phyloP scores from a whole-genome alignment of 92 coral and sea anemone species.

The Zoanthus solanderi region DNA sequence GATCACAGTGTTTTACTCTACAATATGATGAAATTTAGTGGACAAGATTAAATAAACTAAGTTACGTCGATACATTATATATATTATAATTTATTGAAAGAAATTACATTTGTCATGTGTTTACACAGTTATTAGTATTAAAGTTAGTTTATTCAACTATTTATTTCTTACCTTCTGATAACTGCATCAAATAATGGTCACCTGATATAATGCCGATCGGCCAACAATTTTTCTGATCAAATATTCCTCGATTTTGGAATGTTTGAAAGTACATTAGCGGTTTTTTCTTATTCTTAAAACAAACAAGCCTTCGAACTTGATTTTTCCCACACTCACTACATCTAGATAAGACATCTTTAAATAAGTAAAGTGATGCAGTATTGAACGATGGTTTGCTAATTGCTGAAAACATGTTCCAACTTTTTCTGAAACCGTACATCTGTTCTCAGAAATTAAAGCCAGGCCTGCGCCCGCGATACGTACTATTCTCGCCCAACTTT shows the following conservation, averaged over 20 bases:
- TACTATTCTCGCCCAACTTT: too few species aligned
- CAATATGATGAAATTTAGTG: too few species aligned
- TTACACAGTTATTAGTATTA: too few species aligned
- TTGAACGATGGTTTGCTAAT: neutral
- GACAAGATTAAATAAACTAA: too few species aligned
- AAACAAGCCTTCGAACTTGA: slow-evolving; percentile 13
- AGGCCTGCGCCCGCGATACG: neutral
- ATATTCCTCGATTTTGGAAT: neutral
- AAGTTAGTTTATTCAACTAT: neutral
- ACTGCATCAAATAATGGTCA: neutral
- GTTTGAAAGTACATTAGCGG: slow-evolving; percentile 1
- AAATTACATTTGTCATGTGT: too few species aligned
- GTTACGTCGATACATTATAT: too few species aligned
- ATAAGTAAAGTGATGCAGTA: neutral
- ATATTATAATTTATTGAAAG: too few species aligned
- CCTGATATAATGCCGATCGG: neutral
- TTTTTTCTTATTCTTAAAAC: neutral
- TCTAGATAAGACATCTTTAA: neutral
- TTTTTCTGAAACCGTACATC: neutral
- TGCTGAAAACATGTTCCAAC: neutral
- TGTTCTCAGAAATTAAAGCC: neutral
- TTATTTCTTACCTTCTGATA: slow-evolving; percentile 3
- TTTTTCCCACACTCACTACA: slow-evolving; percentile 12
- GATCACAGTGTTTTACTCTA: too few species aligned
- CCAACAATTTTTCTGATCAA: neutral